These are phyloP conservation scores for Gobio gobio DNA, from an alignment of 2,113 vertebrate species.

Conservation along the genomic window DNA sequence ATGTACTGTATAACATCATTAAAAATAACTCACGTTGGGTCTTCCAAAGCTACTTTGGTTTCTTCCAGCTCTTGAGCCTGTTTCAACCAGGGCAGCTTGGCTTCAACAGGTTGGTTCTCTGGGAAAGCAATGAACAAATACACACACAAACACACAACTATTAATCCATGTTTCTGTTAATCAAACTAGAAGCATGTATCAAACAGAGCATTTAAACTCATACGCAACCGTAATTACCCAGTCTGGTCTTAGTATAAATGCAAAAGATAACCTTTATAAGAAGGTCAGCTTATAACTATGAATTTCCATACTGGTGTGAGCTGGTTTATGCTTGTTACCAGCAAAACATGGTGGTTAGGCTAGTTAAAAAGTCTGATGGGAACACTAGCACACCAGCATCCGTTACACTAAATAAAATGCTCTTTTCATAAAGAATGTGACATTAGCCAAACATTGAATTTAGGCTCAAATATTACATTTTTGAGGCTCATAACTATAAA, in stretches of 20 bases:
- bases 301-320: background rate
- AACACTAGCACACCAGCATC: background rate
- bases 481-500: background rate
- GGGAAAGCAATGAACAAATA: slow-evolving; percentile 50
- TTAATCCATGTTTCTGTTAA: background rate
- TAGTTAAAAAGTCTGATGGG: background rate
- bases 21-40: slow-evolving; percentile 84
- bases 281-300: background rate
- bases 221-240: background rate
- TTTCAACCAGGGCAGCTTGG: slow-evolving; percentile 88
- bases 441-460: background rate
- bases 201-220: background rate
- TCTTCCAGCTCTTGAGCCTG: slow-evolving; percentile 93
- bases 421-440: background rate
- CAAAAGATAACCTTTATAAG: background rate
- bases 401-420: background rate
- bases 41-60: slow-evolving; percentile 79
- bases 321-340: background rate
- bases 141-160: slow-evolving; percentile 21
- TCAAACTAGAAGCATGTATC: background rate
- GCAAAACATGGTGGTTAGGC: background rate
- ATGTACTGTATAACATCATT: background rate
- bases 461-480: background rate
- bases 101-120: slow-evolving; percentile 90
- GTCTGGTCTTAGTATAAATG: background rate